Base-by-base conservation (phyloP, 2,113 vertebrate genomes). In the Poeciliopsis turrubarensis region DNA sequence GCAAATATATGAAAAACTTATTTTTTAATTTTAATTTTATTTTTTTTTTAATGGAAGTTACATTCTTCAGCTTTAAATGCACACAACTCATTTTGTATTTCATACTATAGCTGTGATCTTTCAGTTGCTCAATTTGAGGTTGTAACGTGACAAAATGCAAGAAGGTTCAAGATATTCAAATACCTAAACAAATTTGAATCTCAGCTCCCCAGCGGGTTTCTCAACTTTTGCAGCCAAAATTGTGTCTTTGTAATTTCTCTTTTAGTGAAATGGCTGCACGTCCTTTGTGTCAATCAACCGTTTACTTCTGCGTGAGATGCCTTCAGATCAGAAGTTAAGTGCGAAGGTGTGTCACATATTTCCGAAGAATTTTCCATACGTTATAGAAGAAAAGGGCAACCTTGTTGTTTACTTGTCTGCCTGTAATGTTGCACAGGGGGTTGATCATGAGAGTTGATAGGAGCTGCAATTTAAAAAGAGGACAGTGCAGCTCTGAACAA, bases 371-470 rank as follows among this genome's bases (percentile, higher is more conserved):
- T 87, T 80, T 73, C 74, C 65, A 80, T 70, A 82, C 85, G 83
- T 89, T 81, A 68, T 34, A 85, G 79, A 79, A 93, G 34, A 93
- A 93, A 93, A 93, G 94, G 93, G 90, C 92, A 92, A 89, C 87
- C 83, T 86, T 90, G 91, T 92, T 94, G 94, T 95, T 95, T 95
- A 94, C 89, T 89, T 78, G 80, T 87, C 83, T 90, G 83, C 80
- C 87, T 82, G 86, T 91, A 92, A 91, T 91, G 92, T 91, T 89
- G 90, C 91, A 87, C 86, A 84, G 91, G 88, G 90, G 89, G 88
- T 92, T 94, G 93, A 95, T 95, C 93, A 87, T 92, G 93, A 90
- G 92, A 92, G 80, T 92, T 92, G 93, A 94, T 94, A 93, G 92
- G 91, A 89, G 92, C 92, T 89, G 91, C 89, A 92, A 94, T 95